Base-by-base conservation (phyloP, 2,113 vertebrate species). In the Phocoena sinus region DNA sequence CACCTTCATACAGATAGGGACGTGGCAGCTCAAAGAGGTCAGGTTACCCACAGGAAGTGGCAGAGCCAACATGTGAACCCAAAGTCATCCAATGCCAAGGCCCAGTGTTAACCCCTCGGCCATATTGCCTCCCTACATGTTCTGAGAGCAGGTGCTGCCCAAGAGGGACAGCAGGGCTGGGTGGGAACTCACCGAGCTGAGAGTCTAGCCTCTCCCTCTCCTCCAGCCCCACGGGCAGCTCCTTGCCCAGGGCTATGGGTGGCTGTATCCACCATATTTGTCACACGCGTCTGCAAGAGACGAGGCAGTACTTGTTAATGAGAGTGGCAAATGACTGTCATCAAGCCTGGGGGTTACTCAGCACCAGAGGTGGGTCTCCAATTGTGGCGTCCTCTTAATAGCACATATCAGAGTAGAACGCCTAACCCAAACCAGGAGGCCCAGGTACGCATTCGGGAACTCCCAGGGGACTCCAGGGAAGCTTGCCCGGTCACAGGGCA, bases 81-180 rank as follows among this genome's bases (percentile, higher is more conserved):
- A 6, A 2, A 92, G 25, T 65, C 89, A 63, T 17, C 47, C 21
- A 33, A 62, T 28, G 25, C 33, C 77, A 77, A 82, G 93, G 62
- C 21, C 33, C 56, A 80, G 41, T 17, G 63, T 60, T 65, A 89
- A 73, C 6, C 5, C n/a, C 5, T 53, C 1, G 0, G 26, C 73
- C 36, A 7, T 7, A 13, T 2, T 1, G 3, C 18, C n/a, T 73
- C 58, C 17, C 21, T 50, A 3, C 13, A 1, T 3, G 1, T 26
- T 79, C 70, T 38, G 12, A 82, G 13, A 86, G 28, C 9, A 44
- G 28, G 41, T 13, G 2, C 41, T 9, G 14, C 9, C 73, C 67
- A 2, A 7, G 6, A 68, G 38, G 36, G 70, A 20, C 4, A 0
- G 38, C 36, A 6, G 60, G 18, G 17, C 76, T 41, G 65, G 44